These are phyloP conservation scores for Conus canariensis DNA, from an alignment of 2,888 invertebrate species.

Conservation along the genomic window DNA sequence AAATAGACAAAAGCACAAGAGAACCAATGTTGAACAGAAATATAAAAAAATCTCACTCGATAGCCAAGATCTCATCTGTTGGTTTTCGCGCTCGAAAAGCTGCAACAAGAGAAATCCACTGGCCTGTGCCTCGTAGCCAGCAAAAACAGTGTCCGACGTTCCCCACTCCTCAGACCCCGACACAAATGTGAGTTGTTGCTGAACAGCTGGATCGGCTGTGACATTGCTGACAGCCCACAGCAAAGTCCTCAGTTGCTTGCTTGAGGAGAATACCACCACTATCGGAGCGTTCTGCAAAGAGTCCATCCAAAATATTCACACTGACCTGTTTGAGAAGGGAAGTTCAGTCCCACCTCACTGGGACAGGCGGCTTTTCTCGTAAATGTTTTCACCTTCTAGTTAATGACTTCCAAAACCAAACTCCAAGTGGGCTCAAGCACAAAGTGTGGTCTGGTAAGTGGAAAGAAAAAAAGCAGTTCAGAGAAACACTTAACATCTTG, in stretches of 20 bases:
- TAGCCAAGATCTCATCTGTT: not conserved
- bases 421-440: too few relatives aligned
- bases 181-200: slow-evolving; percentile 6
- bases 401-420: too few relatives aligned
- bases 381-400: too few relatives aligned
- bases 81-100: slow-evolving; percentile 47
- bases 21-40: too few relatives aligned
- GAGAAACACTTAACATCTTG: too few relatives aligned
- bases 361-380: too few relatives aligned
- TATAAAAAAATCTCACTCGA: not conserved
- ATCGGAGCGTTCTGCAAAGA: slow-evolving; percentile 34
- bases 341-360: too few relatives aligned
- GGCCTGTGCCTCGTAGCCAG: slow-evolving; percentile 58
- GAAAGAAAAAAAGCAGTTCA: too few relatives aligned
- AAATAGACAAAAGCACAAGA: too few relatives aligned
- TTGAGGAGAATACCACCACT: slow-evolving; percentile 45
- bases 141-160: slow-evolving; percentile 41
- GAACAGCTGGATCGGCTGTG: not conserved
- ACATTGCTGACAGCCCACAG: slow-evolving; percentile 29
- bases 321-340: too few relatives aligned
- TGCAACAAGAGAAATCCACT: slow-evolving; percentile 63
- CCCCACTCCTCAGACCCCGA: slow-evolving; percentile 65
- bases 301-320: too few relatives aligned
- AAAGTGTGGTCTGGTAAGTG: too few relatives aligned
- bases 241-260: slow-evolving; percentile 29